phyloP scores from a whole-genome alignment of 2,113 vertebrate genomes.

The Chaetodon trifascialis region DNA sequence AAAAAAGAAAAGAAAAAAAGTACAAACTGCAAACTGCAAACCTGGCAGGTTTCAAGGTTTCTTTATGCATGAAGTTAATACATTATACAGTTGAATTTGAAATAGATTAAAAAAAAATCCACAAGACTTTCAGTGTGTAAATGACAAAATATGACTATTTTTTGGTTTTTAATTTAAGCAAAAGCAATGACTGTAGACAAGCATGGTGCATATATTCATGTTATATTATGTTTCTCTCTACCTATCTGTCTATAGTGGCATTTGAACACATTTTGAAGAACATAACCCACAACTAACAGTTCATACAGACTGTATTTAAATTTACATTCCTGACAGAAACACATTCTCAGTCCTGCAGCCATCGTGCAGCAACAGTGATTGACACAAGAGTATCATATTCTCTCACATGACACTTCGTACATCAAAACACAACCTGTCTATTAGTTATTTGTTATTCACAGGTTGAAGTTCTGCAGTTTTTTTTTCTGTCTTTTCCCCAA shows the following conservation, averaged over 20 bases:
- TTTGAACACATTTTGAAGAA: too few species aligned
- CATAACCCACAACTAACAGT: not conserved
- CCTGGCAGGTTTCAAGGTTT: not conserved
- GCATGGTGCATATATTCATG: not conserved
- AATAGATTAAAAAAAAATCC: not conserved
- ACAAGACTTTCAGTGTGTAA: not conserved
- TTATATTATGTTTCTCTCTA: not conserved
- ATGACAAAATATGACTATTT: not conserved
- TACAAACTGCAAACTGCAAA: not conserved
- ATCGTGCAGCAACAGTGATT: not conserved
- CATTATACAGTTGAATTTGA: not conserved
- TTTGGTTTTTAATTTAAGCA: too few species aligned
- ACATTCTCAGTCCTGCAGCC: not conserved
- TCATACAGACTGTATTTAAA: not conserved
- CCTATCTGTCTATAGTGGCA: too few species aligned
- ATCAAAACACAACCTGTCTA: not conserved
- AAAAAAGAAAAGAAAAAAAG: not conserved
- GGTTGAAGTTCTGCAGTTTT: constrained; percentile 2
- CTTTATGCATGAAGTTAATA: not conserved
- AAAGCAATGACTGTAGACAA: not conserved
- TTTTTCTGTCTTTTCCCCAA: constrained; percentile 29
- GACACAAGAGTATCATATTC: not conserved
- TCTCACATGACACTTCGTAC: not conserved
- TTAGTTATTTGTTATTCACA: not conserved
- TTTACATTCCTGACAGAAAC: not conserved